Evolutionary conservation across 35 echinoderm and acorn worm genomes (phyloP).

Genomic region (Apostichopus japonicus): DNA sequence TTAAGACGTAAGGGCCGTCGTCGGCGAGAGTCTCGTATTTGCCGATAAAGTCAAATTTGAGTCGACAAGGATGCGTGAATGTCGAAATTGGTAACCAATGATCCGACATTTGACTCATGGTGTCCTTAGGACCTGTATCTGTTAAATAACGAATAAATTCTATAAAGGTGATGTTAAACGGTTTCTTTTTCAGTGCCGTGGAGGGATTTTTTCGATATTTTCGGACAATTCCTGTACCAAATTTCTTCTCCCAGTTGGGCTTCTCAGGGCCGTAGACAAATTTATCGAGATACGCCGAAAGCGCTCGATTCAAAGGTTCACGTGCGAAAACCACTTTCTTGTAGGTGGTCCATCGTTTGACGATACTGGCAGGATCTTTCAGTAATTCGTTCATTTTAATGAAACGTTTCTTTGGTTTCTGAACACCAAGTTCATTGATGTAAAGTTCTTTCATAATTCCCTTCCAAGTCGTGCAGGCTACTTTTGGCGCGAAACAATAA

Average conservation of each 20-base stretch:
- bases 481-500: conserved; percentile 20
- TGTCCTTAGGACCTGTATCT: not conserved
- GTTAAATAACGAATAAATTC: conserved; percentile 26
- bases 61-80: conserved; percentile 40
- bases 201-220: conserved; percentile 1
- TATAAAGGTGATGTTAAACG: conserved; percentile 13
- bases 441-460: conserved; percentile 3
- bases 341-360: conserved; percentile 3
- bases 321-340: conserved; percentile 8
- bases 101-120: conserved; percentile 10
- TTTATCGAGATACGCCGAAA: conserved; percentile 26
- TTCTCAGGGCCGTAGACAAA: conserved; percentile 22
- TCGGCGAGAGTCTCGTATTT: conserved; percentile 31
- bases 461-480: conserved; percentile 32
- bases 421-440: not conserved
- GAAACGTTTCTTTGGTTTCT: conserved; percentile 1
- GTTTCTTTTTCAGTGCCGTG: not conserved
- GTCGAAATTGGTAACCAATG: conserved; percentile 50
- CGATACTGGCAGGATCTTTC: not conserved
- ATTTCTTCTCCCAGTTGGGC: not conserved
- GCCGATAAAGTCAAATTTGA: conserved; percentile 37
- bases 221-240: conserved; percentile 3
- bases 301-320: conserved; percentile 21
- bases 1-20: conserved; percentile 21
- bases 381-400: conserved; percentile 31